Evolutionary conservation across 1,140 invertebrate genomes (phyloP), one percentile per base, ranked within the genome.

Genomic region (Zaprionus davidi): DNA sequence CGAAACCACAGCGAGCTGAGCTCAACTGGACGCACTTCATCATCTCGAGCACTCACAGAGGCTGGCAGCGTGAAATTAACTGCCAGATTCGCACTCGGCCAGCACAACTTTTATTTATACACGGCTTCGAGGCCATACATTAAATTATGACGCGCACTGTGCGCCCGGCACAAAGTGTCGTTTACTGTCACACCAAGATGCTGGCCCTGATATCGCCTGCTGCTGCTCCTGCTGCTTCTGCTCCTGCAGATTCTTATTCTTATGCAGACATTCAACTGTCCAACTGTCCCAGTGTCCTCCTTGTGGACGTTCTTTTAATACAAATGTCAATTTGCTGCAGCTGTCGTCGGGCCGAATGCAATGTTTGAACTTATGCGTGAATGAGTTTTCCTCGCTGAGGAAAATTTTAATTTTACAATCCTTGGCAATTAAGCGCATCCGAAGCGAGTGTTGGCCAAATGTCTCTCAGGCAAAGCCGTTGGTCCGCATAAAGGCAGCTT

Each of bases 1-100:
- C 46, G 28, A 41, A 62, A 51, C 41, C n/a, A 41, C 49, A 51
- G 7, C n/a, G 20, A 24, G 20, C 46, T 22, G 46, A 49, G 12
- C 46, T 38, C n/a, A 44, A 56, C 58, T 60, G 63, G 68, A 71
- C 82, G 72, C 84, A 88, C 86, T 88, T 82, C 79, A 88, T 88
- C 85, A 90, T 88, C 70, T 78, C 70, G 79, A 65, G 81, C 71
- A 76, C 75, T 90, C 78, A 84, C 85, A 63, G 65, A 79, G 76
- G 72, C 86, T 85, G 85, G 85, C 85, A 88, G 81, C 85, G 82
- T 88, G 85, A 88, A 88, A 88, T 88, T 88, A 88, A 88, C 82
- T 88, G 85, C 80, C 85, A 88, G 76, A 79, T 75, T 81, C 70
- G 75, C 44, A 34, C 71, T 64, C 64, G 69, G 78, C 59, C 59